Evolutionary conservation across 2,888 invertebrate species (phyloP).

Genomic region (Drosophila neutralis): DNA sequence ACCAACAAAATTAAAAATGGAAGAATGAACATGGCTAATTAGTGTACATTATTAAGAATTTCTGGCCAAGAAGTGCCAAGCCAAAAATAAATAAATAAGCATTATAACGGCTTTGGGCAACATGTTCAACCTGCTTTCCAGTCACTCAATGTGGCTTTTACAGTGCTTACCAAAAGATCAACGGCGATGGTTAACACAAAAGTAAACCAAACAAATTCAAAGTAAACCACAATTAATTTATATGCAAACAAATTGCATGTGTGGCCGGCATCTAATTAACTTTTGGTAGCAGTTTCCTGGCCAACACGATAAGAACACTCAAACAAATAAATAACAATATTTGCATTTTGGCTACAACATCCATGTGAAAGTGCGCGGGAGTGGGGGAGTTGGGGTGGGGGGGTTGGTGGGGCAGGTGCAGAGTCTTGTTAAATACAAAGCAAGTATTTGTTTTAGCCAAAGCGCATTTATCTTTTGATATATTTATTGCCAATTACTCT

Average conservation of each 20-base stretch:
- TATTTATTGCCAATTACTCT: slow-evolving; percentile 52
- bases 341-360: slow-evolving; percentile 44
- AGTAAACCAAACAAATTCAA: slow-evolving; percentile 34
- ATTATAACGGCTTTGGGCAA: slow-evolving; percentile 43
- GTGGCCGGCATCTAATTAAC: slow-evolving; percentile 53
- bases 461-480: slow-evolving; percentile 43
- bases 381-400: too few relatives aligned
- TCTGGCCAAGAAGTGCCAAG: slow-evolving; percentile 13
- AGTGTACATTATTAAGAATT: slow-evolving; percentile 25
- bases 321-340: slow-evolving; percentile 40
- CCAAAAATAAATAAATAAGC: slow-evolving; percentile 44
- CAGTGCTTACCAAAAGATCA: slow-evolving; percentile 55
- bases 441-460: slow-evolving; percentile 41
- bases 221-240: slow-evolving; percentile 59
- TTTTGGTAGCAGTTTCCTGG: slow-evolving; percentile 45
- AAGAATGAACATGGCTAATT: slow-evolving; percentile 15
- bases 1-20: not conserved
- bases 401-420: not conserved
- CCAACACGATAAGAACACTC: slow-evolving; percentile 38
- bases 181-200: slow-evolving; percentile 17
- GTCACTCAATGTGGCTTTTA: slow-evolving; percentile 37
- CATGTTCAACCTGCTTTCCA: slow-evolving; percentile 63
- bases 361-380: not conserved
- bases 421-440: not conserved
- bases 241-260: slow-evolving; percentile 64